Percentiles rank a stretch among this genome's conserved stretches.
Conservation (phyloP, 1,140 invertebrate genomes). For the Drosophila bocqueti region DNA sequence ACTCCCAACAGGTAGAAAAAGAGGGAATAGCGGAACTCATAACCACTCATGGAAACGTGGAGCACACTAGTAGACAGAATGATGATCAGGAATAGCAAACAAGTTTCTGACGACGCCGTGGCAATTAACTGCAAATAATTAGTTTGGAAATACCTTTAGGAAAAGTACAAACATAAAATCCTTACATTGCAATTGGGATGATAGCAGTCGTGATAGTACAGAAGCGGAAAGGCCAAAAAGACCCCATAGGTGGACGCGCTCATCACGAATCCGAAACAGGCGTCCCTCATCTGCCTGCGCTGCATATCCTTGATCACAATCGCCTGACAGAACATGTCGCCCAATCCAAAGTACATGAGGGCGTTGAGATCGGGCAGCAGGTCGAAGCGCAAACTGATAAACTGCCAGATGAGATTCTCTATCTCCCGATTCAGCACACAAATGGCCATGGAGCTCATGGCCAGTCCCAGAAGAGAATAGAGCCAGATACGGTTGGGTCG, state of each 20-base stretch:
- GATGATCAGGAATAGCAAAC: conserved; percentile 9
- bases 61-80: conserved; percentile 17
- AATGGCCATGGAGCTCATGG: conserved; percentile 15
- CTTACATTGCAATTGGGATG: conserved; percentile 7
- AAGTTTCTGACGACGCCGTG: conserved; percentile 21
- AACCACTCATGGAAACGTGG: conserved; percentile 52
- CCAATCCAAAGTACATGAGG: conserved; percentile 26
- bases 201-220: conserved; percentile 39
- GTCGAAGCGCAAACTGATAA: conserved; percentile 19
- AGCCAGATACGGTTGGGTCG: conserved; percentile 13
- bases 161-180: no score
- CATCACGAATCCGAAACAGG: conserved; percentile 41
- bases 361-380: conserved; percentile 11
- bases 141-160: not conserved
- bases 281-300: conserved; percentile 1
- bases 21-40: conserved; percentile 55
- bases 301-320: conserved; percentile 27
- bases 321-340: conserved; percentile 1
- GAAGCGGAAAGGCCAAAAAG: conserved; percentile 29
- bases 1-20: conserved; percentile 20
- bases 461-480: conserved; percentile 13
- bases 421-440: conserved; percentile 12
- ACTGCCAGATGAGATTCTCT: conserved; percentile 55
- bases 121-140: conserved; percentile 20
- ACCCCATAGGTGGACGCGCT: conserved; percentile 22